A percentile compares a stretch with the other conserved stretches of the same genome.
Evolutionary conservation across 2,888 invertebrate genomes (phyloP).

Genomic region (Diadegma fenestrale): DNA sequence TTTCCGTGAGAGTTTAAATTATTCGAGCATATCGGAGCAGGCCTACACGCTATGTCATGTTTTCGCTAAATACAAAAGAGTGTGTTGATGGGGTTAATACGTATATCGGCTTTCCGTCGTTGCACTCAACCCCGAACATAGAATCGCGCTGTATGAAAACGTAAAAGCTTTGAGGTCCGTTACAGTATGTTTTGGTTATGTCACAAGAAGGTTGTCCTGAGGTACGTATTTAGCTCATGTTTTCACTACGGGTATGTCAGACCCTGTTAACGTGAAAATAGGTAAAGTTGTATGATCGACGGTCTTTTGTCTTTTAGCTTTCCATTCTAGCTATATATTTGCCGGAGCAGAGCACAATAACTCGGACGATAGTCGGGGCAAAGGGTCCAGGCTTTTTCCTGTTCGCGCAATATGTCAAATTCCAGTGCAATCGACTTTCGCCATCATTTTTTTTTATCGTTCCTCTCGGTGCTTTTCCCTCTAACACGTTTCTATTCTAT

Average conservation of each 20-base stretch:
- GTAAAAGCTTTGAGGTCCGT: constrained; percentile 39
- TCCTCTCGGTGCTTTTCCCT: constrained; percentile 62
- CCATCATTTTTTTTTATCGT: constrained; percentile 74
- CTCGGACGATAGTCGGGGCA: constrained; percentile 36
- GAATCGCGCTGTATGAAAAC: constrained; percentile 32
- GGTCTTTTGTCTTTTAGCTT: constrained; percentile 13
- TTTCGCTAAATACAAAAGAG: constrained; percentile 9
- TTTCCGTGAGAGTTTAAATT: constrained; percentile 21
- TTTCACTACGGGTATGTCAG: constrained; percentile 2
- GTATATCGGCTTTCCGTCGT: constrained; percentile 10
- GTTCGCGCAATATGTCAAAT: constrained; percentile 72
- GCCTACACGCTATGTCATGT: background rate
- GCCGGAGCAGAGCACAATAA: background rate
- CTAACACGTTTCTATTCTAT: constrained; percentile 12
- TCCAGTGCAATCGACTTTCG: constrained; percentile 70
- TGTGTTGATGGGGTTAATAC: constrained; percentile 23
- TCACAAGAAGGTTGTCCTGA: background rate
- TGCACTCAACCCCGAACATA: constrained; percentile 28
- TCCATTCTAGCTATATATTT: background rate
- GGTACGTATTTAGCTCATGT: background rate
- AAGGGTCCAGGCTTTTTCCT: constrained; percentile 62
- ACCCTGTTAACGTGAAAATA: background rate
- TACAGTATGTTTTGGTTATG: constrained; percentile 12
- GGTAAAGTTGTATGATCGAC: background rate
- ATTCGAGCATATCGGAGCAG: background rate